These are phyloP conservation scores for Muscicapa striata DNA, from an alignment of 2,797 vertebrate species.

Conservation along the genomic window DNA sequence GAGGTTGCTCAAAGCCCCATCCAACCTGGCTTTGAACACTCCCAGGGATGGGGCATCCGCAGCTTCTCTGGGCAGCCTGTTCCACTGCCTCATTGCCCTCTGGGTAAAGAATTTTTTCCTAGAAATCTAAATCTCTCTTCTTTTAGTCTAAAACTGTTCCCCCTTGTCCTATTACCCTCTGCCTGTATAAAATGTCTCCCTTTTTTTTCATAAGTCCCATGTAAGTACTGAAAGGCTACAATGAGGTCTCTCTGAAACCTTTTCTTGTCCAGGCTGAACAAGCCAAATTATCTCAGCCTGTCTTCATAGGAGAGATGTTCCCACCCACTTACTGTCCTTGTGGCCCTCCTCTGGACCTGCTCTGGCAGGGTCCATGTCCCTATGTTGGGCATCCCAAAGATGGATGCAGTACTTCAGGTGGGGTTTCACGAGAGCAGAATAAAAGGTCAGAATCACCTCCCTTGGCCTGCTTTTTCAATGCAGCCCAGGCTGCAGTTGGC, in stretches of 20 bases:
- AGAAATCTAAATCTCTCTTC: not conserved
- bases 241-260: not conserved
- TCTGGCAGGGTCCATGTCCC: not conserved
- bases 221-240: not conserved
- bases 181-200: not conserved
- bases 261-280: not conserved
- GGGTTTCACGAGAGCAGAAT: not conserved
- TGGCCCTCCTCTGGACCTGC: not conserved
- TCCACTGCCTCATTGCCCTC: not conserved
- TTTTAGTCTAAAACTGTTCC: not conserved
- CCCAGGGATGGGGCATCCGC: not conserved
- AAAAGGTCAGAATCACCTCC: not conserved
- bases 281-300: not conserved
- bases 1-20: not conserved
- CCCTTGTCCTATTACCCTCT: not conserved
- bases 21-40: not conserved
- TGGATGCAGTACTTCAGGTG: not conserved
- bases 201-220: not conserved
- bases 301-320: not conserved
- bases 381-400: not conserved
- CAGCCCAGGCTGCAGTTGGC: not conserved
- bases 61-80: not conserved
- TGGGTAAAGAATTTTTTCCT: not conserved
- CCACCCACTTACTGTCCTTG: not conserved
- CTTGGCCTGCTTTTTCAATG: not conserved